Evolutionary conservation across 2,888 invertebrate species (phyloP), one percentile per base, ranked within the genome.

Genomic region (Eristalis pertinax): DNA sequence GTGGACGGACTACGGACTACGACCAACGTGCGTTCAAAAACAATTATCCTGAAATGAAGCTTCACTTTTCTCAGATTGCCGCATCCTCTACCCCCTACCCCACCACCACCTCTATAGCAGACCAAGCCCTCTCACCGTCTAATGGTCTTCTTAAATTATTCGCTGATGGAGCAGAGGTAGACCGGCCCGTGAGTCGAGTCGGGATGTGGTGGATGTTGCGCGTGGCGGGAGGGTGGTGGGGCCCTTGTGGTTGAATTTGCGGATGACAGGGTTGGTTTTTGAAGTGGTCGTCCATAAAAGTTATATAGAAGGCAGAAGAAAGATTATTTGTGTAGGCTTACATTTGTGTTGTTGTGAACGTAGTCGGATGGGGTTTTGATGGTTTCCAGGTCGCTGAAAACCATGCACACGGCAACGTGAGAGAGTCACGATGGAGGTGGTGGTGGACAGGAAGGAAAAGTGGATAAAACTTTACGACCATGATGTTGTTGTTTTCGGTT

Each of bases 21-120:
- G 38, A 50, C 19, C 22, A 43, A 56, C 24, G 60, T 50, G 60
- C 74, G 70, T 79, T 80, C 11, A 29, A 69, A 77, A 85, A 77
- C 81, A 85, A 81, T 85, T 81, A 81, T 81, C 64, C 68, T 67
- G 35, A 50, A 81, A 63, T 64, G 80, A 56, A 81, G 70, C 69
- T 50, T 56, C 63, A 72, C 60, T 76, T 62, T 80, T 78, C 43
- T 58, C 56, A n/a, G 73, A 64, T 74, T 70, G 74, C 15, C 60
- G 7, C 50, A 50, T 22, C 26, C 24, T n/a, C n/a, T n/a, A 11
- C 2, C 4, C 58, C 13, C 58, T 11, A 24, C 13, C 7, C 15
- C 26, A 13, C 4, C 15, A 24, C 4, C 0, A 22, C 7, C 67
- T 7, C 60, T 13, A 1, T 29, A 4, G 5, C 35, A 10, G 8